phyloP scores from a whole-genome alignment of 2,888 invertebrate species.

The Drosophila rubida region DNA sequence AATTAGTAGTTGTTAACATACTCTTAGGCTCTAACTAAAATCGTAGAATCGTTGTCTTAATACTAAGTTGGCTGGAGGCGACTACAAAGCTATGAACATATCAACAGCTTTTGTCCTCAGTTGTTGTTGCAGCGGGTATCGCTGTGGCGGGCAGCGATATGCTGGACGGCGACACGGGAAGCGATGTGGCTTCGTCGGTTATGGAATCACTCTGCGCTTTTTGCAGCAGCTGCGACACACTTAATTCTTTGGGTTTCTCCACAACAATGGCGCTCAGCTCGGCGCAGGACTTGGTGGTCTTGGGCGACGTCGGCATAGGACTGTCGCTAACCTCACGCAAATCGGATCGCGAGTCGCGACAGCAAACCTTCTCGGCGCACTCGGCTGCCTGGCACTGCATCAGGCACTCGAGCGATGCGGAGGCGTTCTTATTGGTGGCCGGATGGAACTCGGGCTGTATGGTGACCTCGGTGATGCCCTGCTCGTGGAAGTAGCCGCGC shows the following conservation, averaged over 20 bases:
- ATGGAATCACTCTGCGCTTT: conserved; percentile 1
- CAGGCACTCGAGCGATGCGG: conserved; percentile 78
- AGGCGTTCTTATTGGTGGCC: conserved; percentile 63
- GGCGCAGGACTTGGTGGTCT: conserved; percentile 60
- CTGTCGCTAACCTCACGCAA: conserved; percentile 71
- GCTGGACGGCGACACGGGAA: conserved; percentile 38
- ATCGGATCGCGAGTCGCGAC: conserved; percentile 79
- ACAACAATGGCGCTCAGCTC: conserved; percentile 58
- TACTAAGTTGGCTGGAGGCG: conserved; percentile 21
- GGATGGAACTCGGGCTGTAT: conserved; percentile 93
- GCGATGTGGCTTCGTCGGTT: neutral
- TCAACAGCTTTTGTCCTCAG: conserved; percentile 15
- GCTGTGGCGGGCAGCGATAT: conserved; percentile 27
- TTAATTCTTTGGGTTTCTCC: conserved; percentile 60
- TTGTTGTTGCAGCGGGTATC: conserved; percentile 1
- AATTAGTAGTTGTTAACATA: conserved; percentile 21
- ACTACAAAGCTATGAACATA: conserved; percentile 11
- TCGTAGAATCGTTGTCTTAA: conserved; percentile 51
- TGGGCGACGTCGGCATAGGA: conserved; percentile 27
- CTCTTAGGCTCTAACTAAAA: conserved; percentile 67
- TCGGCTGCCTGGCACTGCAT: conserved; percentile 80
- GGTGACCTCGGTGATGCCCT: conserved; percentile 93
- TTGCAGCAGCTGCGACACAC: conserved; percentile 46
- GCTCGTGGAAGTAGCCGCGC: conserved; percentile 90
- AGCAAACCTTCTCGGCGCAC: conserved; percentile 83